Percentiles rank a stretch among this genome's conserved stretches.
phyloP scores from a whole-genome alignment of 2,797 vertebrate species.

The Semotilus atromaculatus region DNA sequence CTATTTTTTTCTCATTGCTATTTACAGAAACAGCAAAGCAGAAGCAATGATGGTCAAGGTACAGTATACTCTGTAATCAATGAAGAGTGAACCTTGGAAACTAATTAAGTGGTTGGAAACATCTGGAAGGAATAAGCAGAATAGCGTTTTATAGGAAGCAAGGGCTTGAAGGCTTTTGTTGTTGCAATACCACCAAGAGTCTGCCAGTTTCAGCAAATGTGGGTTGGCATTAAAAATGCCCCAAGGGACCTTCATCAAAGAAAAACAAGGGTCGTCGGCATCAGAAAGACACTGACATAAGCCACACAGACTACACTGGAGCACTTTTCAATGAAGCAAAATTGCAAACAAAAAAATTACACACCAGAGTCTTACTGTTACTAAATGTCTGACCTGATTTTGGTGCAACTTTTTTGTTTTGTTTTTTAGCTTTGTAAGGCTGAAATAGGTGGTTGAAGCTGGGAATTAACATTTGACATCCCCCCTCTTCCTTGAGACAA shows the following conservation, averaged over 20 bases:
- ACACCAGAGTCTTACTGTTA: not conserved
- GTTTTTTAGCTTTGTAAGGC: not conserved
- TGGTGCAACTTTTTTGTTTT: not conserved
- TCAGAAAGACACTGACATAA: constrained; percentile 14
- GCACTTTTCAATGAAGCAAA: not conserved
- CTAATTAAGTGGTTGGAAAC: constrained; percentile 18
- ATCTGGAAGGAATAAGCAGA: not conserved
- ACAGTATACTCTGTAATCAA: not conserved
- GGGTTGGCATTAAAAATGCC: constrained; percentile 27
- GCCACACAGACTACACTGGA: not conserved
- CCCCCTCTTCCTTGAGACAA: no score
- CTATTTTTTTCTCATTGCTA: not conserved
- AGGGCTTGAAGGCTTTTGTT: constrained; percentile 5
- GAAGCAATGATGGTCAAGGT: constrained; percentile 8
- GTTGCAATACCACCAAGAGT: not conserved
- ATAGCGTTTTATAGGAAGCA: not conserved
- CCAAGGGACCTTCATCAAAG: constrained; percentile 2
- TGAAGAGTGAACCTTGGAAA: constrained; percentile 2
- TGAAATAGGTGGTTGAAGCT: no score
- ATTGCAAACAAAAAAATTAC: not conserved
- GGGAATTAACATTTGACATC: no score
- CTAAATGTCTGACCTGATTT: constrained; percentile 2
- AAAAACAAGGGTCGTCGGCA: not conserved
- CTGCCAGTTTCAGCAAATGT: constrained; percentile 13
- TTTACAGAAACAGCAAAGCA: constrained; percentile 18